Evolutionary conservation across 2,113 vertebrate genomes (phyloP), one percentile per base, ranked within the genome.

Genomic region (Platichthys stellatus): DNA sequence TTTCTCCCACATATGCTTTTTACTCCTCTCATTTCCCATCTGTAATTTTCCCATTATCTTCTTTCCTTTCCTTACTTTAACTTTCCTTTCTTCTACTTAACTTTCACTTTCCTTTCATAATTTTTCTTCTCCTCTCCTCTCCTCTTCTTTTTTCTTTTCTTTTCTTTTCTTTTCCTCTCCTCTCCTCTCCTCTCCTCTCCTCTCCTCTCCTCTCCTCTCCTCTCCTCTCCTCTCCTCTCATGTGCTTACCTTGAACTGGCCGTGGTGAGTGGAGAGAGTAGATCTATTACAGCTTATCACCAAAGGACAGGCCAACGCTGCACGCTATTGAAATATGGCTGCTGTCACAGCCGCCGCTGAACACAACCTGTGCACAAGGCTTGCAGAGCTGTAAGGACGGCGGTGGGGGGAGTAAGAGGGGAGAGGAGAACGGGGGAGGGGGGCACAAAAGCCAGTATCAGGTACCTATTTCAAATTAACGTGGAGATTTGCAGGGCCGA

Each of bases 241-340:
- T 89, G 76, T 72, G 82, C 92, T 91, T 95, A 93, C 93, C 91
- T 92, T 92, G 91, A 92, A 88, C 88, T 82, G 94, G 94, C 95
- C 93, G 86, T 63, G 51, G 65, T 76, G 90, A 89, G 90, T 89
- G 68, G 89, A 82, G 59, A 35, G 90, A 94, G 92, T 91, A 96
- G 95, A 97, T 98, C 96, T 96, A 96, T 98, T 97, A 97, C 86
- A 90, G 95, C 96, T 98, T 99, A 99, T 99, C 97, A 95, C 84
- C 24, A 63, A 90, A 91, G 94, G 86, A 92, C 97, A 98, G 96
- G 94, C 93, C 71, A 63, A 85, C 88, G 79, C 92, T 21, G 92
- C 78, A 56, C 60, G 80, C 90, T 69, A 28, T 67, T 99, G 96
- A 98, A 96, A 97, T 97, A 99, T 97, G 94, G 90, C 92, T 77